These are phyloP conservation scores for Sigmodon hispidus DNA, from an alignment of 2,113 vertebrate species.

Conservation along the genomic window DNA sequence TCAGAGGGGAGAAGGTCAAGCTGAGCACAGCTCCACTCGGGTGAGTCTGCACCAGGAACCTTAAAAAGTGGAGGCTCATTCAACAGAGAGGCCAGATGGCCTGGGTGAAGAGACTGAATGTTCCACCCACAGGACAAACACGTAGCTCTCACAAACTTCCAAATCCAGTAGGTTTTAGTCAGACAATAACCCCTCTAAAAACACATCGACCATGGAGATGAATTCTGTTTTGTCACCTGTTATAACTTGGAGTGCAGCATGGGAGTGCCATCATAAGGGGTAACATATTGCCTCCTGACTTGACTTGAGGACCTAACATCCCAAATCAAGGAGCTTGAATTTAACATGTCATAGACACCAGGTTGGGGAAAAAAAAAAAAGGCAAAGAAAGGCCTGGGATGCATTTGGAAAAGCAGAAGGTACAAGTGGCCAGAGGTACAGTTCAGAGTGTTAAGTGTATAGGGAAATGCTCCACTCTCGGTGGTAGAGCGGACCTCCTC, in stretches of 20 bases:
- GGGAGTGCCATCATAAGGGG: not conserved
- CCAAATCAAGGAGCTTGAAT: not conserved
- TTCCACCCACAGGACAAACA: not conserved
- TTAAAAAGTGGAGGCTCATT: not conserved
- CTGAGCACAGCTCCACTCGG: not conserved
- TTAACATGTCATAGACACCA: not conserved
- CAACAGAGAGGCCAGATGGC: not conserved
- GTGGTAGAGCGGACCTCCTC: not conserved
- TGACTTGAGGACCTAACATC: not conserved
- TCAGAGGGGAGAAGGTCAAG: not conserved
- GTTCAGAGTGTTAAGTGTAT: not conserved
- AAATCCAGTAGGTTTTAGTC: not conserved
- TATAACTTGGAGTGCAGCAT: not conserved
- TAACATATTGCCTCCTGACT: not conserved
- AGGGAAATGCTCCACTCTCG: not conserved
- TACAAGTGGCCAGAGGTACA: not conserved
- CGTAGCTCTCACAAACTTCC: not conserved
- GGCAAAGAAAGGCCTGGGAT: no score
- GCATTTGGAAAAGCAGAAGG: not conserved
- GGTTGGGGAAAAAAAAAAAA: no score
- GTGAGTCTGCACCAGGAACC: not conserved
- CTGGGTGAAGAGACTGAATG: not conserved
- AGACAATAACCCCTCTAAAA: not conserved
- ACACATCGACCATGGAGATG: not conserved
- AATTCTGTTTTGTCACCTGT: not conserved